Conservation (phyloP, 2,113 vertebrate species). For the Dryoscopus gambensis region DNA sequence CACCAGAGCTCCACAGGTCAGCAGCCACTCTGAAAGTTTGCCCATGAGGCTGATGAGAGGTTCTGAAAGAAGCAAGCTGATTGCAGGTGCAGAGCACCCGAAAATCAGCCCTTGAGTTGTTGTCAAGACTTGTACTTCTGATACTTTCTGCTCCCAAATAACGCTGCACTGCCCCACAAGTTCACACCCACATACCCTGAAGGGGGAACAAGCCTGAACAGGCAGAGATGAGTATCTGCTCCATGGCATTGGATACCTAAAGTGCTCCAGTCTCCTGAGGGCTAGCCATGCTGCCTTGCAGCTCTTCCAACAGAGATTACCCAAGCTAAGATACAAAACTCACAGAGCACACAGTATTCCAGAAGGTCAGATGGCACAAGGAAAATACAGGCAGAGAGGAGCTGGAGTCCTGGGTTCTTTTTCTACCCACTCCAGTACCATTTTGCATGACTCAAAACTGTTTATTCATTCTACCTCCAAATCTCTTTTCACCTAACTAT, state of each 20-base stretch:
- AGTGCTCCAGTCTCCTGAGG: neutral
- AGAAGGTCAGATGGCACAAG: neutral
- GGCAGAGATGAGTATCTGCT: slow-evolving; percentile 28
- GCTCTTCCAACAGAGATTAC: neutral
- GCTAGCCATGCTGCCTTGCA: neutral
- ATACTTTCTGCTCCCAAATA: neutral
- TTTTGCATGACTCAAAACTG: neutral
- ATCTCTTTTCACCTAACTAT: neutral
- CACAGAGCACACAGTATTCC: neutral
- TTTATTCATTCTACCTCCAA: neutral
- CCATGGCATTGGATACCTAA: neutral
- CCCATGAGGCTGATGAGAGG: neutral
- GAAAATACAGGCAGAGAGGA: neutral
- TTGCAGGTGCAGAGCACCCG: neutral
- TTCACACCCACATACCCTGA: neutral
- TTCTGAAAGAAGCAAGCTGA: neutral
- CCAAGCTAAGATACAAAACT: neutral
- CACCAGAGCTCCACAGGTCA: neutral
- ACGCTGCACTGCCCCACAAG: neutral
- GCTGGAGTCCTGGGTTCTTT: neutral
- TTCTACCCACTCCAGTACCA: neutral
- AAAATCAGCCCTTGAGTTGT: neutral
- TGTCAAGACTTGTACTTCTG: neutral
- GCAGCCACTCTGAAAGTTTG: neutral
- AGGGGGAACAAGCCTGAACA: slow-evolving; percentile 24